Base-by-base conservation (phyloP, 2,888 invertebrate species). In the Polydrusus pterygomalis region DNA sequence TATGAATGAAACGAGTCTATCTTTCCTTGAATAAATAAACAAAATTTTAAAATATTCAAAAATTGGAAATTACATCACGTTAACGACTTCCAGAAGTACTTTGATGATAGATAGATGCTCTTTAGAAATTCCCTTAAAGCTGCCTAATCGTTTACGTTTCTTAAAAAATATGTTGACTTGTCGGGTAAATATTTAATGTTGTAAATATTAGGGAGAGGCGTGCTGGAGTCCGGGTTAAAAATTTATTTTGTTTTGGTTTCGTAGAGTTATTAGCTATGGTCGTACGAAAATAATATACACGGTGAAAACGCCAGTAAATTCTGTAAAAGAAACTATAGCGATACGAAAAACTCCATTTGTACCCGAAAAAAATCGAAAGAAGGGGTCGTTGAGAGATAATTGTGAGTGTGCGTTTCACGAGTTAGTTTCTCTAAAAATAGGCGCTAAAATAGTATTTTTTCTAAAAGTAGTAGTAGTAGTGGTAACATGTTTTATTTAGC, bases 171-270 rank as follows among this genome's bases (percentile, higher is more conserved):
- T 70, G 74, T 70, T 70, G 74, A 63, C 51, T 74, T 15, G 54
- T 74, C 56, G 18, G 47, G 64, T 70, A 74, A 74, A 74, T 74
- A 74, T 74, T 74, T 74, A 74, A 65, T 70, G 74, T 74, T 70
- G 64, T 74, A 74, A 64, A 74, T 74, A 74, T 74, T 62, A 70
- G 60, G 47, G 25, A 43, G 54, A 43, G 43, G 63, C 17, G n/a
- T 20, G 9, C 20, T 20, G 17, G 20, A 51, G 20, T 20, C 17
- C n/a, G 13, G 30, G 51, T 18, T 51, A 51, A 11, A 30, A 54
- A 73, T 73, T 73, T 73, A 73, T 74, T 62, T 74, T 69, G 74
- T 74, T 74, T 71, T 49, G 62, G 54, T 56, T 69, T 40, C 15
- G 20, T 11, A 34, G 74, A 54, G 30, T 74, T 74, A 74, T 74